Base-by-base conservation (phyloP, 2,888 invertebrate genomes). In the Drosophila leonis region DNA sequence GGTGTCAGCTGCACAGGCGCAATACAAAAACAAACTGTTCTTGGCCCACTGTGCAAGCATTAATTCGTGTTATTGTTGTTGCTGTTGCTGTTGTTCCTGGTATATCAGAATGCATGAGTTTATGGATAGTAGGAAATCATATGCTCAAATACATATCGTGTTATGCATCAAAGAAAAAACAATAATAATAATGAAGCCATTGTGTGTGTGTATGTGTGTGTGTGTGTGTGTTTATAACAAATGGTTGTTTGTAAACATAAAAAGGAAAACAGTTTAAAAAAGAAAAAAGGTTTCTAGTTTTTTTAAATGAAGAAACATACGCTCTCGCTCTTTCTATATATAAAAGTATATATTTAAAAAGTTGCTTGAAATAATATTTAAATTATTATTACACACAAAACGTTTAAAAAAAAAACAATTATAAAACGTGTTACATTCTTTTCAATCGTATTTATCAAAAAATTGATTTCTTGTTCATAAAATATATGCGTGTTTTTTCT, bases 301-400 rank as follows among this genome's bases (percentile, higher is more conserved):
- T 66, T 62, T 51, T 41, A 65, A 78, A 80, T 68, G 57, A 76
- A 75, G 65, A 78, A 77, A 80, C 66, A 81, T 75, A 78, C 49
- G 61, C 68, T 61, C 57, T 48, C 29, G 27, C 27, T 46, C 4
- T 59, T 31, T 55, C 49, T 56, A 57, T 72, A 42, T 72, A 65
- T 56, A 54, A 55, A 63, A 55, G 65, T 54, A 61, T 82, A 80
- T 82, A 73, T 82, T 68, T 72, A 80, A 81, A 77, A 78, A 41
- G 64, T 70, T 65, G 49, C 41, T 81, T 80, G 70, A 77, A 83
- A 72, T 75, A 75, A 59, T 60, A 65, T 75, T 69, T 70, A 71
- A 74, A 80, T 80, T 71, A 82, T 78, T 80, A 82, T 83, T 85
- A 82, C 81, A 83, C 82, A 72, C 80, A 76, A 78, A 84, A 83